Conservation (phyloP, 1,140 invertebrate species). For the Pseudomyrmex cubaensis region DNA sequence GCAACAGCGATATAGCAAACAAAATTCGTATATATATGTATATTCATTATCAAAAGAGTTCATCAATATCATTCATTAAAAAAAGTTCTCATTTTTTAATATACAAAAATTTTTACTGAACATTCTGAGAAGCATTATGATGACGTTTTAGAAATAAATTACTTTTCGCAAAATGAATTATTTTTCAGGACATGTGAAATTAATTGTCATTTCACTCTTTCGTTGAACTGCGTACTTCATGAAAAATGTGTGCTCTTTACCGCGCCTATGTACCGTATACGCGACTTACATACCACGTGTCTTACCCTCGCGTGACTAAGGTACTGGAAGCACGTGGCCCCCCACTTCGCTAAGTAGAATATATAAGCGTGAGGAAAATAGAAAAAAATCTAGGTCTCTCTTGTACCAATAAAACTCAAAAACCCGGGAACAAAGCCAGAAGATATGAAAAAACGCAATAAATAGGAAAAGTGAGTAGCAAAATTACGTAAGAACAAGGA, state of each 20-base stretch:
- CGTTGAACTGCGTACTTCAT: neutral
- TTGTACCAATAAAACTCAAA: no score
- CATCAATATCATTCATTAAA: no score
- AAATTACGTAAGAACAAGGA: neutral
- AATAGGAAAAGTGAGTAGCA: neutral
- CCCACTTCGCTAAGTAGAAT: constrained; percentile 60
- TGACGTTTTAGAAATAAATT: neutral
- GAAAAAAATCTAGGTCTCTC: constrained; percentile 6
- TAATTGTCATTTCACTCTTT: neutral
- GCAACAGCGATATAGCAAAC: no score
- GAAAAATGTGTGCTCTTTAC: constrained; percentile 28
- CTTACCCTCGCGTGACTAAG: constrained; percentile 71
- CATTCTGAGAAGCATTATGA: no score
- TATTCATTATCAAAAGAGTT: no score
- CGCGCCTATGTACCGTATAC: constrained; percentile 54
- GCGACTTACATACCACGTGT: constrained; percentile 68
- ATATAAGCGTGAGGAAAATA: constrained; percentile 41
- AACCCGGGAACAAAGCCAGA: no score
- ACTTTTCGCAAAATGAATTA: neutral
- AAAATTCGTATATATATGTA: no score
- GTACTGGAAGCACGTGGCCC: constrained; percentile 75
- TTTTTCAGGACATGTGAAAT: neutral
- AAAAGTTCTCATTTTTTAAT: no score
- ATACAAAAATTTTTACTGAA: no score
- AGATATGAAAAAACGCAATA: constrained; percentile 19